Base-by-base conservation (phyloP, 2,113 vertebrate species). In the Pelmatolapia mariae region DNA sequence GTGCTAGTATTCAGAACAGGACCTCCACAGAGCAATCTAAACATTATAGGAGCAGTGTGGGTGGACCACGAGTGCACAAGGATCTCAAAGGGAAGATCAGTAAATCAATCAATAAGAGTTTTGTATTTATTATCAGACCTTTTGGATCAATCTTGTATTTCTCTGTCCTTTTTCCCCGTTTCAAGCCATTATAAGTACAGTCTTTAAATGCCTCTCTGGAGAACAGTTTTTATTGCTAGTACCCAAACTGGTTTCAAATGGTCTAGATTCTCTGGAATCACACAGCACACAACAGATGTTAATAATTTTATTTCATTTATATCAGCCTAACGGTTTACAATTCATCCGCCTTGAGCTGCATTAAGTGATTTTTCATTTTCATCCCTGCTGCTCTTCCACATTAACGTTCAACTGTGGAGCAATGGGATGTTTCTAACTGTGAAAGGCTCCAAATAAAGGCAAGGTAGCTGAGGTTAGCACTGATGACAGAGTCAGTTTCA, bases 111-210 rank as follows among this genome's bases (percentile, higher is more conserved):
- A 26, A 45, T 26, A 26, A 26, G 68, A 24, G 13, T 45, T 73
- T 73, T 45, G 0, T 6, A 15, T 71, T 43, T 24, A 24, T 43
- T 43, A 43, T 40, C 8, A 71, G 38, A 71, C 8, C 38, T 43
- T 45, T 26, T 26, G 22, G 22, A 10, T 8, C 38, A 66, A 66
- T n/a, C 19, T 66, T 66, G 19, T n/a, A 66, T 66, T 66, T 38
- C 10, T 12, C 31, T 38, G 61, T 38, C 4, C 10, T n/a, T 38
- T 33, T 66, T 13, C 0, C 33, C 6, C 6, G 0, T 66, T 66
- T n/a, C 33, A 38, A 71, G 38, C 8, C 38, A 43, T 24, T 71
- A 24, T 16, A 43, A 71, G 66, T 7, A 10, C n/a, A 24, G 38
- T 26, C 38, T 10, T 24, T 0, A 43, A 43, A 43, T 71, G 38